phyloP scores from a whole-genome alignment of 2,888 invertebrate species.

The Blastobasis adustella region DNA sequence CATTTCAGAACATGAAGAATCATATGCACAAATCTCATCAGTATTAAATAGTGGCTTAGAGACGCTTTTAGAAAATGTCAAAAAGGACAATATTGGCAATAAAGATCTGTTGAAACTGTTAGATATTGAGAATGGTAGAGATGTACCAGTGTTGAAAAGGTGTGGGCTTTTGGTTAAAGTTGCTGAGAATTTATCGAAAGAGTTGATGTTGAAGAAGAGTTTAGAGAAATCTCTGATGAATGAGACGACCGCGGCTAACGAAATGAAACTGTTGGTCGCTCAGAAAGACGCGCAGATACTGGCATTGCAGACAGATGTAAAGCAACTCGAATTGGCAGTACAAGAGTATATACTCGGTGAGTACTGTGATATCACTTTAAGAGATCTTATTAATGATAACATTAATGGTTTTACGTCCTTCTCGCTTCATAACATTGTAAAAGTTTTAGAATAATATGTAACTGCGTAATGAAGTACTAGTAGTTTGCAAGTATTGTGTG shows the following conservation, averaged over 20 bases:
- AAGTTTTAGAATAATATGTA: no score
- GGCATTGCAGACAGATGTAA: constrained; percentile 27
- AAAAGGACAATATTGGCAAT: constrained; percentile 18
- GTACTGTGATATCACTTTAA: constrained; percentile 4
- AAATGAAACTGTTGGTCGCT: constrained; percentile 25
- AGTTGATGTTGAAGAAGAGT: constrained; percentile 24
- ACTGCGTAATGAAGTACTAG: no score
- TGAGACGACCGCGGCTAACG: constrained; percentile 21
- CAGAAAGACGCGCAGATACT: constrained; percentile 25
- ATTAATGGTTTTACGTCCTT: no score
- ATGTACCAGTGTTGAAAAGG: constrained; percentile 15
- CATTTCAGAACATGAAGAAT: constrained; percentile 25
- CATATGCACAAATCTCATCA: constrained; percentile 16
- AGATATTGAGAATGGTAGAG: constrained; percentile 6
- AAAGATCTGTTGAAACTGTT: constrained; percentile 24
- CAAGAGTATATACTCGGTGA: constrained; percentile 34
- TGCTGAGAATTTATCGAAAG: constrained; percentile 24
- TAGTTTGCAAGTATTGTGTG: no score
- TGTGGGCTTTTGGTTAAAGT: constrained; percentile 28
- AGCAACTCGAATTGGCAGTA: constrained; percentile 24
- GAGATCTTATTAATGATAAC: no score
- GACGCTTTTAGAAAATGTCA: constrained; percentile 23
- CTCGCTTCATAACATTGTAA: no score
- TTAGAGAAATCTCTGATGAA: constrained; percentile 26
- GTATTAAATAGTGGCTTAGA: constrained; percentile 23